Evolutionary conservation across 1,140 invertebrate genomes (phyloP).

Genomic region (Trinorchestia longiramus): DNA sequence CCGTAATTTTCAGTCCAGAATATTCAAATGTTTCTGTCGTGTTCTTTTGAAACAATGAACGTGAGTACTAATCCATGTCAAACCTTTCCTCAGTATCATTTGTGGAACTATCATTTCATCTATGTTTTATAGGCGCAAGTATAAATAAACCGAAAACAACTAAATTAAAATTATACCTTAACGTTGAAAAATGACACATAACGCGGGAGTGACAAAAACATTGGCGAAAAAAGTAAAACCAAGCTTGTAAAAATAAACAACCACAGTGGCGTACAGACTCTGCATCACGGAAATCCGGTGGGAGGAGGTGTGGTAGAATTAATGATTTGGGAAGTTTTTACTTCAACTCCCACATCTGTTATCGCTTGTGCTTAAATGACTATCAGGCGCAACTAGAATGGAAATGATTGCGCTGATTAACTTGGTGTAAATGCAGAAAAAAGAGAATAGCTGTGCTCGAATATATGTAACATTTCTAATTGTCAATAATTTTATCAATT

Average conservation of each 20-base stretch:
- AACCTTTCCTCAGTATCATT: neutral
- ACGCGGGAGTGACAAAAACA: neutral
- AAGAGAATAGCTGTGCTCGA: neutral
- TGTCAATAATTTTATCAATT: neutral
- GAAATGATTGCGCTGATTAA: neutral
- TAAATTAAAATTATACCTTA: neutral
- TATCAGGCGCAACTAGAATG: neutral
- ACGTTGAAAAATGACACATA: neutral
- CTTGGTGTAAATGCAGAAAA: neutral
- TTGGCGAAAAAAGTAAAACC: neutral
- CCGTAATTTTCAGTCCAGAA: neutral
- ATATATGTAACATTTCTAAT: neutral
- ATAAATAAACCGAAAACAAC: neutral
- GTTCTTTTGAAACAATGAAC: neutral
- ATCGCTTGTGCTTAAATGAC: neutral
- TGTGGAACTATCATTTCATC: neutral
- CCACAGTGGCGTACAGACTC: neutral
- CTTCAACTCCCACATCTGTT: neutral
- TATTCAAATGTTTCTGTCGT: neutral
- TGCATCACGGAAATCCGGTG: neutral
- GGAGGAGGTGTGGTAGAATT: neutral
- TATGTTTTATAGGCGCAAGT: neutral
- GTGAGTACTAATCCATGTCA: neutral
- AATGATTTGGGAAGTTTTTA: neutral
- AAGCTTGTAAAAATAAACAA: neutral